These are phyloP conservation scores for Drosophila rubida DNA, from an alignment of 2,888 invertebrate genomes.

Conservation along the genomic window DNA sequence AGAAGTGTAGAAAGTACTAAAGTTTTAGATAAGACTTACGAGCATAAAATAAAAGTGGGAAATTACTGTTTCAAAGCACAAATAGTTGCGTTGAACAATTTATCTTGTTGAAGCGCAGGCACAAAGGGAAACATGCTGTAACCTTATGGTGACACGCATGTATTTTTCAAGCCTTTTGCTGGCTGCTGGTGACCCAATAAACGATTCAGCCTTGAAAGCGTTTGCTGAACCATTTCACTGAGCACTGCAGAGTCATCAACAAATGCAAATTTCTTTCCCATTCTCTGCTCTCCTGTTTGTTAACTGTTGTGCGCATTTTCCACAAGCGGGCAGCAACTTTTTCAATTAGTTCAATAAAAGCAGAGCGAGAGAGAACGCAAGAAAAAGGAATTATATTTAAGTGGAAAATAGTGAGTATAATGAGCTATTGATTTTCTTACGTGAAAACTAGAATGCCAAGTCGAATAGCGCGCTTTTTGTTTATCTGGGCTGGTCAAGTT, in stretches of 20 bases:
- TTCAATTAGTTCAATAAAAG: slow-evolving; percentile 53
- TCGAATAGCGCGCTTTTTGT: slow-evolving; percentile 2
- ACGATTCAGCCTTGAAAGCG: slow-evolving; percentile 63
- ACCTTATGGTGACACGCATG: slow-evolving; percentile 3
- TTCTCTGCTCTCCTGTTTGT: background rate
- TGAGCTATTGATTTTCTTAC: slow-evolving; percentile 66
- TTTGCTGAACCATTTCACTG: slow-evolving; percentile 59
- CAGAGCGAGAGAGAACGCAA: background rate
- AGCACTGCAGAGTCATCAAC: slow-evolving; percentile 34
- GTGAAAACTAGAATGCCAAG: slow-evolving; percentile 21
- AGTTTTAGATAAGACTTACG: too few species aligned
- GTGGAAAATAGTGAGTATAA: slow-evolving; percentile 26
- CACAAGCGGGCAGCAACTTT: slow-evolving; percentile 49
- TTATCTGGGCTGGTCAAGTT: slow-evolving; percentile 13
- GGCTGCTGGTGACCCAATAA: slow-evolving; percentile 23
- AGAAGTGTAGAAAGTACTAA: too few species aligned
- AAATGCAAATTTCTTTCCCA: slow-evolving; percentile 46
- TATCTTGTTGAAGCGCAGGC: slow-evolving; percentile 3
- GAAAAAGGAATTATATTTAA: slow-evolving; percentile 1
- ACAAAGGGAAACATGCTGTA: slow-evolving; percentile 15
- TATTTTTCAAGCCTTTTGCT: slow-evolving; percentile 22
- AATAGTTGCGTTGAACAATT: background rate
- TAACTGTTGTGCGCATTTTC: slow-evolving; percentile 10
- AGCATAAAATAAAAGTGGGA: background rate
- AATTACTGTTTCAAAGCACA: background rate